Conservation (phyloP, 2,888 invertebrate species). For the Cryptocheilus praepositus region DNA sequence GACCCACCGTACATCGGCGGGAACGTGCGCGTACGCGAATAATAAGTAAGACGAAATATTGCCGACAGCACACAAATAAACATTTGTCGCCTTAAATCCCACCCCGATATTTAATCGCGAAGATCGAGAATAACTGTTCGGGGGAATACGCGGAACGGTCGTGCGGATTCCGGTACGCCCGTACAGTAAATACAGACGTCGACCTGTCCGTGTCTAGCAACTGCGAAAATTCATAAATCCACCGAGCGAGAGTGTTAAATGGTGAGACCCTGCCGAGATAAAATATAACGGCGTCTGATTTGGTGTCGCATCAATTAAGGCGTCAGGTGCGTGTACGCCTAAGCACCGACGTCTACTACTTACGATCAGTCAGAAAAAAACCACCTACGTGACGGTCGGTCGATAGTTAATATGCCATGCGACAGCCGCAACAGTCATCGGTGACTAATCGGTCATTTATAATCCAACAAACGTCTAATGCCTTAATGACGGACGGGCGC, state of each 20-base stretch:
- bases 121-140: conserved; percentile 17
- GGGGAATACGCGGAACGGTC: conserved; percentile 20
- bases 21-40: conserved; percentile 37
- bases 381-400: conserved; percentile 1
- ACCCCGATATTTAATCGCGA: conserved; percentile 34
- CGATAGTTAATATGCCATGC: conserved; percentile 49
- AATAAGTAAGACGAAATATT: conserved; percentile 45
- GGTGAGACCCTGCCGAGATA: no score
- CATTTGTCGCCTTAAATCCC: conserved; percentile 21
- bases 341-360: no score
- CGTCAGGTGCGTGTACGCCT: no score
- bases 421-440: conserved; percentile 13
- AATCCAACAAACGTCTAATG: conserved; percentile 43
- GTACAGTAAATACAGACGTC: conserved; percentile 21
- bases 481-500: conserved; percentile 39
- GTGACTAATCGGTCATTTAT: conserved; percentile 37
- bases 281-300: no score
- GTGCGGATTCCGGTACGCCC: conserved; percentile 35
- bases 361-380: background rate
- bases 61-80: conserved; percentile 47
- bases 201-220: no score
- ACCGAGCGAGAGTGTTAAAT: no score
- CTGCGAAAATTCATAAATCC: no score
- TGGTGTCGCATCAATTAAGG: no score
- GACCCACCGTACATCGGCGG: conserved; percentile 9